A percentile compares a stretch with the other conserved stretches of the same genome.
Conservation (phyloP, 2,113 vertebrate species). For the Nothobranchius furzeri region DNA sequence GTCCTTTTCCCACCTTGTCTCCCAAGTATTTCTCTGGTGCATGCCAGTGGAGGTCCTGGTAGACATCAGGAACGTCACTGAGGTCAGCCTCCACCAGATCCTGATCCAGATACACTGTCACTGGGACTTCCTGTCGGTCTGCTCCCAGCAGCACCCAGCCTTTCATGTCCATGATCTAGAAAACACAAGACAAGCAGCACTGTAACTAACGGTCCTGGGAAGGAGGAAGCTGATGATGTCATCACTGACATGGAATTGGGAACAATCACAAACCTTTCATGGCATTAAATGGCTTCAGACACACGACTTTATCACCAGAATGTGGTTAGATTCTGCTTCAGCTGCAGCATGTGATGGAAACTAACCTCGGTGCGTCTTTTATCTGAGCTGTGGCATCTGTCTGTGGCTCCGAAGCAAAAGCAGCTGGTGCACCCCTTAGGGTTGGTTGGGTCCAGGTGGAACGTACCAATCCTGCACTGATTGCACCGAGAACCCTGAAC, state of each 20-base stretch:
- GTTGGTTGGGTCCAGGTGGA: constrained; percentile 90
- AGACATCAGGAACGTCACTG: constrained; percentile 80
- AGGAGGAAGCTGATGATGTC: neutral
- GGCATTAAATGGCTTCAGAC: too few relatives aligned
- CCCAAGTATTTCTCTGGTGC: constrained; percentile 89
- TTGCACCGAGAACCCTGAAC: constrained; percentile 89
- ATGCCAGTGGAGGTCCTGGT: constrained; percentile 94
- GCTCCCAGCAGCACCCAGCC: constrained; percentile 88
- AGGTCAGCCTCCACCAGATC: constrained; percentile 85
- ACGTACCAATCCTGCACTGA: constrained; percentile 91
- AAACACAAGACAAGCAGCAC: neutral
- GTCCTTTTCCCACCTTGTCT: constrained; percentile 78
- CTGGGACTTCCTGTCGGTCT: constrained; percentile 86
- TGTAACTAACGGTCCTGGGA: neutral
- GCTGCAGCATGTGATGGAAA: too few relatives aligned
- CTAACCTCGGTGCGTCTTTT: constrained; percentile 84
- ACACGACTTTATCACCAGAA: too few relatives aligned
- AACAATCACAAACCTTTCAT: too few relatives aligned
- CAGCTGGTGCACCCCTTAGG: constrained; percentile 97
- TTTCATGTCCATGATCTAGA: constrained; percentile 86
- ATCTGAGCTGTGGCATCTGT: constrained; percentile 86
- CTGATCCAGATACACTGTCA: constrained; percentile 62
- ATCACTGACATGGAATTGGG: too few relatives aligned
- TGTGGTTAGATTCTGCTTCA: too few relatives aligned
- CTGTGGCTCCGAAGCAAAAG: constrained; percentile 96